Evolutionary conservation across 2,113 vertebrate species (phyloP), one percentile per base, ranked within the genome.

Genomic region (Rousettus leschenaultii): DNA sequence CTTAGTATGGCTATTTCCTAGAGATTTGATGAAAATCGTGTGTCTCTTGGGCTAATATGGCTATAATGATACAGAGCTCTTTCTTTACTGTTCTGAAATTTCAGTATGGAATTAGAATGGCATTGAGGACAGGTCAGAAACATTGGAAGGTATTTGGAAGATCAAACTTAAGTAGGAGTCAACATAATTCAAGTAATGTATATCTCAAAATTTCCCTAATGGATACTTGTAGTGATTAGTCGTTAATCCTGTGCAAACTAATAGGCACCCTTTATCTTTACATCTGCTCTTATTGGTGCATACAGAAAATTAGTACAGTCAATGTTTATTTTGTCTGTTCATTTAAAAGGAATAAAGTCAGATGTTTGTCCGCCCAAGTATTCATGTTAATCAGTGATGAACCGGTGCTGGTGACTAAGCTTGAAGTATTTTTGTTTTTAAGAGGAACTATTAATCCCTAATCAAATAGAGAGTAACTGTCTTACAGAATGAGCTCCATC

Each of bases 351-450:
- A 74, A 2, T 91, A 79, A 86, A 53, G 14, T 33, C 21, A 66
- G 26, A 24, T 77, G 7, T 10, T 1, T 83, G 14, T 89, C 38
- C 82, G 28, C 66, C 80, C 74, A 57, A 57, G 45, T 79, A 53
- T 95, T 80, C 19, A 15, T 71, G 12, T 71, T 40, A 82, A 55
- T 82, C 40, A 45, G 0, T 89, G 59, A 55, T 96, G 57, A 86
- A 86, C 55, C 33, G 78, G 22, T 43, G 30, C 35, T 84, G 24
- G 13, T 75, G 15, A 85, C 40, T 80, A 71, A 68, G 24, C 28
- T 74, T 59, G 22, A 77, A 86, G 22, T 71, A 59, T 26, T 95
- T 86, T 74, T 66, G 7, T 78, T 95, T 97, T 93, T 12, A 74
- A 95, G 61, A 68, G 35, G 12, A 78, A 68, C 21, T 73, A 18